A percentile compares a stretch with the other conserved stretches of the same genome.
Evolutionary conservation across 2,888 invertebrate species (phyloP).

Genomic region (Hoplodrina ambigua): DNA sequence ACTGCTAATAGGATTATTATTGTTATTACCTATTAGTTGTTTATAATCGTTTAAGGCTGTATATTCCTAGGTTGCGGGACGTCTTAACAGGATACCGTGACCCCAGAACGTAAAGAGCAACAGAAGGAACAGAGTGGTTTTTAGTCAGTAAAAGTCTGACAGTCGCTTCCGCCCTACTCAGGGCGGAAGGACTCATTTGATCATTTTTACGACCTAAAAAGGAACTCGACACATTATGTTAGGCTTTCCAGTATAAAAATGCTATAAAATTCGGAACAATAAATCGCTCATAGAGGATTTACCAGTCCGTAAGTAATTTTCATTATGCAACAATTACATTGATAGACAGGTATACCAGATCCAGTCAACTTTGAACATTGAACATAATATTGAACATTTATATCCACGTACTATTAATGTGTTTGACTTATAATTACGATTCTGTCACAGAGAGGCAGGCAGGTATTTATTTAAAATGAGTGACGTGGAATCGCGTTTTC

Average conservation of each 20-base stretch:
- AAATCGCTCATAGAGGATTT: constrained; percentile 30
- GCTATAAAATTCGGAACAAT: constrained; percentile 11
- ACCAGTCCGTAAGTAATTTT: not conserved
- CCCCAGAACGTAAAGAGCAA: no score
- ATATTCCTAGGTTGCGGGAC: no score
- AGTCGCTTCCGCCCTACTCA: no score
- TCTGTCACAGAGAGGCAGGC: not conserved
- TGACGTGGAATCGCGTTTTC: not conserved
- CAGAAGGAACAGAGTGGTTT: no score
- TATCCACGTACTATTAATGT: constrained; percentile 18
- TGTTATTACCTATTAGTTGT: no score
- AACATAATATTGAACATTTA: constrained; percentile 19
- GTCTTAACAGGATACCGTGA: no score
- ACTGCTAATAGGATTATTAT: no score
- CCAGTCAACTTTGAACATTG: constrained; percentile 18
- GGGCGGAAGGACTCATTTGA: no score
- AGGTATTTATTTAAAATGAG: constrained; percentile 11
- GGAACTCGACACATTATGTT: not conserved
- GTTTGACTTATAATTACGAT: constrained; percentile 15
- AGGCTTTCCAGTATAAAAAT: not conserved
- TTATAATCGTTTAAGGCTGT: no score
- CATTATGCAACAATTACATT: constrained; percentile 35
- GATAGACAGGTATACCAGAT: not conserved
- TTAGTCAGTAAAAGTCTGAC: no score
- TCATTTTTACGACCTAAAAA: no score